Conservation (phyloP, 2,888 invertebrate genomes). For the Caenorhabditis sp. region DNA sequence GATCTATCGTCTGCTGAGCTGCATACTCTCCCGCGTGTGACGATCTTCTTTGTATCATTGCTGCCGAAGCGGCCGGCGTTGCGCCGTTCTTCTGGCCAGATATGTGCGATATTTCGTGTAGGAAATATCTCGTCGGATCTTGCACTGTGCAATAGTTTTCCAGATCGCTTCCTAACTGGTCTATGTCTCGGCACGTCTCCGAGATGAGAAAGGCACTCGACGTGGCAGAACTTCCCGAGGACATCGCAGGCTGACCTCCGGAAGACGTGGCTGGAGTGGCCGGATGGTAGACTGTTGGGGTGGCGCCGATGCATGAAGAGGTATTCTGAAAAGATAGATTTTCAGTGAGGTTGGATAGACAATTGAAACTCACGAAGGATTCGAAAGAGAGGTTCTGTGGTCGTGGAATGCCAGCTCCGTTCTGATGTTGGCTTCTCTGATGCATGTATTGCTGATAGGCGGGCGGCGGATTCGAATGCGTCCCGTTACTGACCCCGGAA, state of each 20-base stretch:
- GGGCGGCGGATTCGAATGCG: slow-evolving; percentile 38
- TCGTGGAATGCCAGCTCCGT: slow-evolving; percentile 34
- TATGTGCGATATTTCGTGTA: slow-evolving; percentile 13
- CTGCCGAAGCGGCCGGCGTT: neutral
- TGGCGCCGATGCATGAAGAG: slow-evolving; percentile 31
- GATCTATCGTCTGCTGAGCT: slow-evolving; percentile 5
- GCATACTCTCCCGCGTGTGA: slow-evolving; percentile 39
- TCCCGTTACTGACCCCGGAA: slow-evolving; percentile 22
- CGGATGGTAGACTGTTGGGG: slow-evolving; percentile 40
- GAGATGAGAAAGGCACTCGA: slow-evolving; percentile 49
- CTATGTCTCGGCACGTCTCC: slow-evolving; percentile 55
- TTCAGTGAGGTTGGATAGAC: neutral
- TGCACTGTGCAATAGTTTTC: slow-evolving; percentile 62
- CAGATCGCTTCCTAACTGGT: slow-evolving; percentile 72
- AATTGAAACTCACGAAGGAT: slow-evolving; percentile 28
- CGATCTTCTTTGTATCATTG: slow-evolving; percentile 41
- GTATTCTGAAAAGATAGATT: slow-evolving; percentile 18
- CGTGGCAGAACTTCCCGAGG: slow-evolving; percentile 32
- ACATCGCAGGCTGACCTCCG: slow-evolving; percentile 15
- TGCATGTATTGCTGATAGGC: slow-evolving; percentile 57
- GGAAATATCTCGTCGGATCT: slow-evolving; percentile 33
- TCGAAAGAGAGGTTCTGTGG: slow-evolving; percentile 47
- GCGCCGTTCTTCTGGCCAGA: slow-evolving; percentile 9
- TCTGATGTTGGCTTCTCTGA: slow-evolving; percentile 34
- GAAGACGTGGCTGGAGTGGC: slow-evolving; percentile 38